Evolutionary conservation across 1,140 invertebrate species (phyloP).

Genomic region (Pogonus chalceus): DNA sequence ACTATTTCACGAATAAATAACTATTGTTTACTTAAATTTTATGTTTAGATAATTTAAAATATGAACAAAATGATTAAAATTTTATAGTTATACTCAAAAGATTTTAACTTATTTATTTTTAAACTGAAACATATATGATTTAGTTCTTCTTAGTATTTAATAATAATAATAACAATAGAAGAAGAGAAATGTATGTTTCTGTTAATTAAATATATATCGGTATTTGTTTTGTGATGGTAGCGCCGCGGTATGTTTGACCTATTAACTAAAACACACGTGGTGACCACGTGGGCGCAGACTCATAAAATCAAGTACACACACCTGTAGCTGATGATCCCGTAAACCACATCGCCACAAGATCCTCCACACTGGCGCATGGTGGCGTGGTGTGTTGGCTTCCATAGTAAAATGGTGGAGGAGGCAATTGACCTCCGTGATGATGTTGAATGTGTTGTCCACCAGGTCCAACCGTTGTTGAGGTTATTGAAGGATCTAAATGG

Average conservation of each 20-base stretch:
- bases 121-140: no score
- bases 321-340: slow-evolving; percentile 38
- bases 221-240: no score
- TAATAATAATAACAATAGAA: no score
- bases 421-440: background rate
- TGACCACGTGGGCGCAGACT: background rate
- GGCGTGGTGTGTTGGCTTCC: slow-evolving; percentile 34
- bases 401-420: slow-evolving; percentile 36
- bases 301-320: slow-evolving; percentile 15
- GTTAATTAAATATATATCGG: no score
- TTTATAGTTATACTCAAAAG: no score
- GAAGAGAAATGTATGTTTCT: no score
- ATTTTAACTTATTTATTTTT: no score
- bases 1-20: no score
- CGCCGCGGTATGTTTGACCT: background rate
- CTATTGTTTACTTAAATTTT: no score
- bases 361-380: slow-evolving; percentile 31
- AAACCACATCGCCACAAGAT: slow-evolving; percentile 44
- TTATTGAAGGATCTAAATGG: slow-evolving; percentile 11
- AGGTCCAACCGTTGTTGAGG: slow-evolving; percentile 13
- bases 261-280: background rate
- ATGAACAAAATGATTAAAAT: no score
- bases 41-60: no score
- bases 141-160: no score
- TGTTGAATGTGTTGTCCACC: slow-evolving; percentile 15